Conservation (phyloP, 2,113 vertebrate genomes). For the Columba livia region DNA sequence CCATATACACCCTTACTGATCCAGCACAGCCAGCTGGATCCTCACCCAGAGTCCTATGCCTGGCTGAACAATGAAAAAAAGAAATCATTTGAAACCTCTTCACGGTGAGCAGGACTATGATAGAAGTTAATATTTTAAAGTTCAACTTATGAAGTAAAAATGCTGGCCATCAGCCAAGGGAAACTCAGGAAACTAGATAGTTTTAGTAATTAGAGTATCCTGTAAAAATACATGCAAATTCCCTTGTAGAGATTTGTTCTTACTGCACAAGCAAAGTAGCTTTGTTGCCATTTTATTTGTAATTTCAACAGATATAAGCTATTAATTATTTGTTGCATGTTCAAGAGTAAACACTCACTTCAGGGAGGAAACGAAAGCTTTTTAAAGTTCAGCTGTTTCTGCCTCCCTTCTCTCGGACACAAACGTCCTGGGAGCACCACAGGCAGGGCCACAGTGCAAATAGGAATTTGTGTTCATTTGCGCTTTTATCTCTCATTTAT, state of each 20-base stretch:
- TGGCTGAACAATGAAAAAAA: neutral
- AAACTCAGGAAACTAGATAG: neutral
- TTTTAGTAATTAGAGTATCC: neutral
- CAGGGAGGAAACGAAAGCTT: neutral
- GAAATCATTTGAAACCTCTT: neutral
- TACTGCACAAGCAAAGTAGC: neutral
- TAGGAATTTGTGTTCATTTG: neutral
- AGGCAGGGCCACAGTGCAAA: neutral
- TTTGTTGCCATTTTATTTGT: neutral
- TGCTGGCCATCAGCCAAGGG: neutral
- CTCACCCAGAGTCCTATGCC: neutral
- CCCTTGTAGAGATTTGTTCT: neutral
- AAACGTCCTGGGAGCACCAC: neutral
- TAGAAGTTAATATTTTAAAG: neutral
- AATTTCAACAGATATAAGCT: neutral
- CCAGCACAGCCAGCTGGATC: neutral
- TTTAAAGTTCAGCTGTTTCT: neutral
- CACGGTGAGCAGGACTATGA: neutral
- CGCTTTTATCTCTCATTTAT: neutral
- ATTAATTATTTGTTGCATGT: neutral
- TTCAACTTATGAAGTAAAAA: neutral
- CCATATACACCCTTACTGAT: fast-evolving
- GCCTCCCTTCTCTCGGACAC: neutral
- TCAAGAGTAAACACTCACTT: neutral
- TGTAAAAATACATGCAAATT: neutral